These are phyloP conservation scores for Poicephalus gulielmi DNA, from an alignment of 2,113 vertebrate genomes.

Conservation along the genomic window DNA sequence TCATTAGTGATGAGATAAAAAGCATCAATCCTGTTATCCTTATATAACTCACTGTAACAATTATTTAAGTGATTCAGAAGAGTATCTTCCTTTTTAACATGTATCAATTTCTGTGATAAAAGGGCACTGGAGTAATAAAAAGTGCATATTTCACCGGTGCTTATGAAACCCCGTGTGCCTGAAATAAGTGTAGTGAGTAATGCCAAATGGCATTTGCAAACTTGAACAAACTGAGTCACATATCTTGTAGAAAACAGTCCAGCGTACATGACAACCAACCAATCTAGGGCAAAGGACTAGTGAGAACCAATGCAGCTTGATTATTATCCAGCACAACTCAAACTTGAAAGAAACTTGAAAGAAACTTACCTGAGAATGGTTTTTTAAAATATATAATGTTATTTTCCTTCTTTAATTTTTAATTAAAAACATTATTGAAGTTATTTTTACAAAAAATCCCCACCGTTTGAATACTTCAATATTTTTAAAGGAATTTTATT, in stretches of 20 bases:
- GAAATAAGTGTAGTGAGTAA: slow-evolving; percentile 11
- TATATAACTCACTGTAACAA: neutral
- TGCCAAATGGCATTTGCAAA: neutral
- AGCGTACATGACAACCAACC: neutral
- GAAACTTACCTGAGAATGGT: neutral
- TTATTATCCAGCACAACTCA: neutral
- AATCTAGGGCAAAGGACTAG: neutral
- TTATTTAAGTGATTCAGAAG: neutral
- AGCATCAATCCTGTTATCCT: neutral
- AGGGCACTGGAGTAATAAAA: slow-evolving; percentile 16
- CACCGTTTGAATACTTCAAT: neutral
- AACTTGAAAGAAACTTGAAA: neutral
- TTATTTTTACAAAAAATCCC: neutral
- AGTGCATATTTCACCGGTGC: neutral
- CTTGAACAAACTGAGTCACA: neutral
- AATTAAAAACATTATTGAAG: neutral
- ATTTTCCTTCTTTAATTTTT: neutral
- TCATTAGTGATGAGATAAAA: neutral
- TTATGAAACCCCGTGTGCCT: neutral
- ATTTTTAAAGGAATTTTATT: neutral
- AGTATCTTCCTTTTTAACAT: neutral
- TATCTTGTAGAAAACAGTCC: neutral
- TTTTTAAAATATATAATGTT: neutral
- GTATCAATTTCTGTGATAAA: neutral
- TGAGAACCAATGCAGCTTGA: neutral